A percentile compares a stretch with the other conserved stretches of the same genome.
Conservation (phyloP, 2,113 vertebrate genomes). For the Sinocyclocheilus rhinocerous region DNA sequence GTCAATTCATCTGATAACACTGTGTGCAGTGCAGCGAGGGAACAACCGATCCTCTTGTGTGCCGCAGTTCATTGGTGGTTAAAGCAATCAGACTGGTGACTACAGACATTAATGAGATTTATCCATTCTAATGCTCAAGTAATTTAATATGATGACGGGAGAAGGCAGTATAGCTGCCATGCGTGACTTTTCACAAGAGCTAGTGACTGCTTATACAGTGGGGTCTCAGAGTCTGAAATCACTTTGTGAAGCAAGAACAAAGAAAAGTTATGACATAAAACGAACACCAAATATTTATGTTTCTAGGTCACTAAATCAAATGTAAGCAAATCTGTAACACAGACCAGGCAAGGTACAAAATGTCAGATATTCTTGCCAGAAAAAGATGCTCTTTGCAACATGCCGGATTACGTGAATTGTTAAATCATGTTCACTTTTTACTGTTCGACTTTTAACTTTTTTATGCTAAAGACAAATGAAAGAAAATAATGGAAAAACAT, state of each 20-base stretch:
- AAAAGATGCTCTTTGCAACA: neutral
- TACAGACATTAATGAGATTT: slow-evolving; percentile 35
- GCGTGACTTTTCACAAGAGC: slow-evolving; percentile 4
- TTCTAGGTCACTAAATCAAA: neutral
- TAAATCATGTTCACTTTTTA: neutral
- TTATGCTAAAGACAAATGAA: neutral
- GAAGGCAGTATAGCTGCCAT: slow-evolving; percentile 11
- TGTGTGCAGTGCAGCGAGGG: neutral
- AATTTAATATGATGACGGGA: slow-evolving; percentile 24
- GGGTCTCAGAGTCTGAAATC: neutral
- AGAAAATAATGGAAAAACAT: neutral
- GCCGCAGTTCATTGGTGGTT: slow-evolving; percentile 24
- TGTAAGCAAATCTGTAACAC: neutral
- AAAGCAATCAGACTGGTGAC: slow-evolving; percentile 31
- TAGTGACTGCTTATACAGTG: neutral
- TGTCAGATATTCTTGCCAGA: neutral
- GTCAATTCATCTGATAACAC: slow-evolving; percentile 18
- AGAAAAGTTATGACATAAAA: neutral
- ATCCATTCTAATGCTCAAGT: neutral
- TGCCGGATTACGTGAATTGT: neutral
- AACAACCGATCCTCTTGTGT: slow-evolving; percentile 12
- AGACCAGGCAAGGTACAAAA: neutral
- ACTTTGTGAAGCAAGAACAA: neutral
- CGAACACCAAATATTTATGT: neutral
- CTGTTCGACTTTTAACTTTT: neutral